phyloP scores from a whole-genome alignment of 2,113 vertebrate species.

The Mesoclemmys tuberculata region DNA sequence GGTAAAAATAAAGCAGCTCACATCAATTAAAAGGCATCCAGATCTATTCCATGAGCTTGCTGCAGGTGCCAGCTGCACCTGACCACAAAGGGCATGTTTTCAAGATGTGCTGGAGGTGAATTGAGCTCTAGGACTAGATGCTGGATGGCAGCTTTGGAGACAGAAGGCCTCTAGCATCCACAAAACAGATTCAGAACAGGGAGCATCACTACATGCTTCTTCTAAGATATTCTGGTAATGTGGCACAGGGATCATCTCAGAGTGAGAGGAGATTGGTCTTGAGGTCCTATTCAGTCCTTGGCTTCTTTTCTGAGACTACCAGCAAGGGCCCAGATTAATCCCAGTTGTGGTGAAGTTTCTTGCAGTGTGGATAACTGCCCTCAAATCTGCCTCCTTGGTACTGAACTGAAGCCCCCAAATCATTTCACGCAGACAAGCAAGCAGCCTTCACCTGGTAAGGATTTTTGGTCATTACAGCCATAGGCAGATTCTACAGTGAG shows the following conservation, averaged over 20 bases:
- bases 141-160: background rate
- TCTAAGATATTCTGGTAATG: background rate
- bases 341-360: background rate
- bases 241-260: background rate
- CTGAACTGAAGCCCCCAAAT: background rate
- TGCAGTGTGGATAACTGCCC: background rate
- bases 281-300: background rate
- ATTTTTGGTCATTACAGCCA: background rate
- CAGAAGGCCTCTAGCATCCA: background rate
- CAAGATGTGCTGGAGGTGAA: background rate
- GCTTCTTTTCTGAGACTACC: background rate
- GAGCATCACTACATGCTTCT: background rate
- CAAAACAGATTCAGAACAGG: background rate
- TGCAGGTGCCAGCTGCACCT: background rate
- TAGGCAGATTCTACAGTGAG: background rate
- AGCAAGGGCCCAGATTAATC: background rate
- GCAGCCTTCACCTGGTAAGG: background rate
- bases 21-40: background rate
- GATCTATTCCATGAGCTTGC: background rate
- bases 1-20: background rate
- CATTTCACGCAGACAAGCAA: background rate
- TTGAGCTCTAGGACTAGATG: background rate
- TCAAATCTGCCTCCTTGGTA: background rate
- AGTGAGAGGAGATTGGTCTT: background rate
- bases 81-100: background rate